Evolutionary conservation across 2,113 vertebrate species (phyloP).

Genomic region (Hystrix cristata): DNA sequence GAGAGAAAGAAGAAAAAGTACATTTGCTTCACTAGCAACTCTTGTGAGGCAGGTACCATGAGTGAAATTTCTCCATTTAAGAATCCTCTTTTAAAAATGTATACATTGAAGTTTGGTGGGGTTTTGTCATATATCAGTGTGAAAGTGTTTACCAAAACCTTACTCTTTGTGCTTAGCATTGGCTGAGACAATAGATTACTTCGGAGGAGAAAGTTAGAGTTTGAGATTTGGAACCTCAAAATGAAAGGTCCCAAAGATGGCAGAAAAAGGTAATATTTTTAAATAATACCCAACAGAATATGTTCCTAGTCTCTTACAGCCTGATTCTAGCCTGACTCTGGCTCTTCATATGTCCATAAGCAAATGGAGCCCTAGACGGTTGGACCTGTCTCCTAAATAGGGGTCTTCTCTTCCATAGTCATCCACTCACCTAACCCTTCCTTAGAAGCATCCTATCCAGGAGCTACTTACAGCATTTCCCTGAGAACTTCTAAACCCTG

Average conservation of each 20-base stretch:
- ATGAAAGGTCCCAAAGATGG: background rate
- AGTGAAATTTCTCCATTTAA: background rate
- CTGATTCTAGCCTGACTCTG: background rate
- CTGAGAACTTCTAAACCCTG: background rate
- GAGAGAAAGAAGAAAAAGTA: background rate
- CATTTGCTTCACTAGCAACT: background rate
- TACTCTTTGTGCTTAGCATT: background rate
- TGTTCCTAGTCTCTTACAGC: background rate
- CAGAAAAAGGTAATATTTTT: background rate
- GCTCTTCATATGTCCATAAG: background rate
- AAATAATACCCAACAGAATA: background rate
- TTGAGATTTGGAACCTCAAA: background rate
- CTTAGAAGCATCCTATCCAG: background rate
- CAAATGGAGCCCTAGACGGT: background rate
- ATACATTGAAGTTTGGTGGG: background rate
- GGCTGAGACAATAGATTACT: background rate
- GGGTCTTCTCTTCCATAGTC: background rate
- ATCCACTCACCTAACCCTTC: background rate
- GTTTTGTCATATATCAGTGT: background rate
- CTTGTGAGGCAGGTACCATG: background rate
- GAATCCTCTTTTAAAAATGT: background rate
- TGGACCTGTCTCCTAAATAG: background rate
- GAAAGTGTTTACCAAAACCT: background rate
- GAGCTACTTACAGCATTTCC: background rate
- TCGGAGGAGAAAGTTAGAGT: background rate